phyloP scores from a whole-genome alignment of 2,797 vertebrate species.

The Chaunax sp. region DNA sequence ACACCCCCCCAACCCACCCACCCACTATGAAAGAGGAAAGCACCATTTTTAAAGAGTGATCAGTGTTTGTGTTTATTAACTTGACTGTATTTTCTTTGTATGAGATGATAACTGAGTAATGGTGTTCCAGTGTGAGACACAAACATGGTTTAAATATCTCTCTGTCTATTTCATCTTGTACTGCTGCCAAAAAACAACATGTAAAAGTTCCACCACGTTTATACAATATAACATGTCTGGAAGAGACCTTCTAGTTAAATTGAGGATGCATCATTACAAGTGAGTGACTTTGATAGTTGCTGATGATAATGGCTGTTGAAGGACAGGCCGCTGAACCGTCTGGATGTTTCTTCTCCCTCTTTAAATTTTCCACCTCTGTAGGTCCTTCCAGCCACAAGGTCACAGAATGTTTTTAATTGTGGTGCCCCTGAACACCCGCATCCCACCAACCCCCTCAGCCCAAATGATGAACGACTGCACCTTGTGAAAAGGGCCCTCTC shows the following conservation, averaged over 20 bases:
- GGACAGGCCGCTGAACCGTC: constrained; percentile 9
- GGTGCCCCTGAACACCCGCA: constrained; percentile 51
- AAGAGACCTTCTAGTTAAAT: background rate
- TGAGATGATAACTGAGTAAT: constrained; percentile 1
- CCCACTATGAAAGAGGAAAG: no score
- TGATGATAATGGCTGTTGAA: constrained; percentile 12
- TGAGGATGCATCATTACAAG: background rate
- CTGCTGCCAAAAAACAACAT: background rate
- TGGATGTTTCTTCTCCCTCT: constrained; percentile 28
- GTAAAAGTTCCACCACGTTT: background rate
- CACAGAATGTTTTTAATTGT: constrained; percentile 78
- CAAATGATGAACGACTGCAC: constrained; percentile 91
- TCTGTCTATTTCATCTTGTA: background rate
- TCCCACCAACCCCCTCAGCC: constrained; percentile 56
- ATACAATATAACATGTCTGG: no score
- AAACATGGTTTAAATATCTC: background rate
- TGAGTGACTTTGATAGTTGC: constrained; percentile 1
- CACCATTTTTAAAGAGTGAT: no score
- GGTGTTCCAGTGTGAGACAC: no score
- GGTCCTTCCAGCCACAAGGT: constrained; percentile 83
- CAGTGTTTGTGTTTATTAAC: background rate
- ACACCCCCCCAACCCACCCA: no score
- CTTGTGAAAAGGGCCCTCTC: constrained; percentile 90
- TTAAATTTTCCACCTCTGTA: constrained; percentile 58
- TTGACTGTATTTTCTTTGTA: background rate